phyloP scores from a whole-genome alignment of 2,113 vertebrate species.

The Galemys pyrenaicus region DNA sequence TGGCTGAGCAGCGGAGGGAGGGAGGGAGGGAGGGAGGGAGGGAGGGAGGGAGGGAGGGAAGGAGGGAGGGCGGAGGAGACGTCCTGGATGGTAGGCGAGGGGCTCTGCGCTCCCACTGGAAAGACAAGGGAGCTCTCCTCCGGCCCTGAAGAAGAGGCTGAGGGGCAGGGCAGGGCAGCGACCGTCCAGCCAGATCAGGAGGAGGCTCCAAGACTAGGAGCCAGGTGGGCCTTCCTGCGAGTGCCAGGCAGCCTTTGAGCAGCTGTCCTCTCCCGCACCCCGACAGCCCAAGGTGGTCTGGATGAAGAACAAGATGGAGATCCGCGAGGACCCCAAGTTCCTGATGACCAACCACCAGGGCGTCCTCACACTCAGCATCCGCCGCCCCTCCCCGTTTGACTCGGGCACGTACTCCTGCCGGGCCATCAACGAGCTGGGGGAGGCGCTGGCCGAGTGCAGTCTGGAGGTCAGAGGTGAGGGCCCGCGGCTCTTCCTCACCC shows the following conservation, averaged over 20 bases:
- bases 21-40: background rate
- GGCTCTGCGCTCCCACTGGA: too few relatives aligned
- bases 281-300: conserved; percentile 92
- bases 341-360: conserved; percentile 93
- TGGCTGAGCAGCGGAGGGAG: background rate
- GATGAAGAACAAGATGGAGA: conserved; percentile 94
- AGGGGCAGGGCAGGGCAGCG: background rate
- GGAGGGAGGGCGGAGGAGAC: background rate
- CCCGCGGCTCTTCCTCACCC: too few relatives aligned
- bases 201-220: too few relatives aligned
- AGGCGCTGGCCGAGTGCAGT: conserved; percentile 90
- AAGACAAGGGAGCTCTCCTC: too few relatives aligned
- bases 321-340: conserved; percentile 91
- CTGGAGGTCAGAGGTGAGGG: conserved; percentile 87
- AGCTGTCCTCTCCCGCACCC: background rate
- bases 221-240: background rate
- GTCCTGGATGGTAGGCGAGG: too few relatives aligned
- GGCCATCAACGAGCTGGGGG: conserved; percentile 89
- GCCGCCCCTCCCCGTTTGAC: conserved; percentile 90
- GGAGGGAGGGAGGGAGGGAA: background rate
- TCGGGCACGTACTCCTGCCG: conserved; percentile 90
- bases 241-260: background rate
- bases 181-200: background rate
- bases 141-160: background rate
- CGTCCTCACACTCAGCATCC: conserved; percentile 91